phyloP scores from a whole-genome alignment of 2,113 vertebrate genomes.

The Phainopepla nitens region DNA sequence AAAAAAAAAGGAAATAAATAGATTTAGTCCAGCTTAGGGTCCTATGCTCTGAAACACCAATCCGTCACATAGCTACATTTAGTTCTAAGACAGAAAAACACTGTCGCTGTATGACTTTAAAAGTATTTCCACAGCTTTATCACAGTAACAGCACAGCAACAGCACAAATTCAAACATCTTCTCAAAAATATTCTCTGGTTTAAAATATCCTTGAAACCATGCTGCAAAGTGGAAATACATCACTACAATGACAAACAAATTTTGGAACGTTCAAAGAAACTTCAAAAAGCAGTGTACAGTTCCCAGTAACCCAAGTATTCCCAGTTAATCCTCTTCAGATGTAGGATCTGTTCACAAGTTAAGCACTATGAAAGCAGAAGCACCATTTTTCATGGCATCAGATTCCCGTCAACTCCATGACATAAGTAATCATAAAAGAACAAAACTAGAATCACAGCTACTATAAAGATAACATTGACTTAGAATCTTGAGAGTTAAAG shows the following conservation, averaged over 20 bases:
- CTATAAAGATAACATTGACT: background rate
- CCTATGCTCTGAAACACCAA: background rate
- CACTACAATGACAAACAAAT: background rate
- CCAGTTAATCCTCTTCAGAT: background rate
- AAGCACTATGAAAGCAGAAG: background rate
- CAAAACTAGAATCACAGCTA: background rate
- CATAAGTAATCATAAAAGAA: background rate
- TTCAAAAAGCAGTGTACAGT: background rate
- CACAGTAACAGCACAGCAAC: background rate
- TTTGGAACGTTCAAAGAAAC: background rate
- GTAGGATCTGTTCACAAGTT: background rate
- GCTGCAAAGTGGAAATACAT: background rate
- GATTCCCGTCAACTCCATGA: background rate
- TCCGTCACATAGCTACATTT: background rate
- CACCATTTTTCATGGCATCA: accelerated
- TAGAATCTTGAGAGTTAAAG: background rate
- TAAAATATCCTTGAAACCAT: background rate
- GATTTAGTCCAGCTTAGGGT: background rate
- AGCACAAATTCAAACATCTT: background rate
- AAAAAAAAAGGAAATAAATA: background rate
- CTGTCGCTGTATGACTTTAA: background rate
- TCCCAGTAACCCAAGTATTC: background rate
- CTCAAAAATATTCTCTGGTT: background rate
- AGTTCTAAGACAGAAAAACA: background rate
- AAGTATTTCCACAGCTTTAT: background rate